Percentiles rank a stretch among this genome's conserved stretches.
Evolutionary conservation across 2,888 invertebrate genomes (phyloP).

Genomic region (Plebejus argus): DNA sequence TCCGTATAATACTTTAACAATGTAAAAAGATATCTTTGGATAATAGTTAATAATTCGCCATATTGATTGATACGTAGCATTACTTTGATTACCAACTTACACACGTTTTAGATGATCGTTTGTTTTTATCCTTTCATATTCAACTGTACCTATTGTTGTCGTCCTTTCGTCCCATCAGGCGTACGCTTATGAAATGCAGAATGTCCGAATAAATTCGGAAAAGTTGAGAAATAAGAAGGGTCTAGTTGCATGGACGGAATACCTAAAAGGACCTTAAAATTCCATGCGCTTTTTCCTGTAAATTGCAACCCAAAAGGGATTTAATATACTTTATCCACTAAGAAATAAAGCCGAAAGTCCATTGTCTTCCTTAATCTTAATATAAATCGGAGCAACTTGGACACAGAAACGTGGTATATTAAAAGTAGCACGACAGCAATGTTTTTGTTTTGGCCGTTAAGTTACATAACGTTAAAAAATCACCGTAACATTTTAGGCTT

Average conservation of each 20-base stretch:
- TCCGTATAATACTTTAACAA: too few relatives aligned
- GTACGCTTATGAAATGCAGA: slow-evolving; percentile 61
- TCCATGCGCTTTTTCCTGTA: slow-evolving; percentile 48
- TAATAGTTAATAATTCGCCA: too few relatives aligned
- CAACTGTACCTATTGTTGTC: slow-evolving; percentile 32
- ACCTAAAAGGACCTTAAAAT: slow-evolving; percentile 63
- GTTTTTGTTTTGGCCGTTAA: not conserved
- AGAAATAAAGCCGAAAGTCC: slow-evolving; percentile 34
- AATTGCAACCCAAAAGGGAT: slow-evolving; percentile 5
- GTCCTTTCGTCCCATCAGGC: slow-evolving; percentile 37
- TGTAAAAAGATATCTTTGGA: too few relatives aligned
- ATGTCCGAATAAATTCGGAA: slow-evolving; percentile 43
- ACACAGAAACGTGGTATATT: slow-evolving; percentile 6
- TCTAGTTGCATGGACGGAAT: slow-evolving; percentile 61
- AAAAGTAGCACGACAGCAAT: not conserved
- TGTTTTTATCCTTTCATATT: not conserved
- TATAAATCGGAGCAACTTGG: slow-evolving; percentile 22
- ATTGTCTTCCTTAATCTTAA: slow-evolving; percentile 2
- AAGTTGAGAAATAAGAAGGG: slow-evolving; percentile 56
- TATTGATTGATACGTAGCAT: too few relatives aligned
- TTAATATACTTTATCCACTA: slow-evolving; percentile 16
- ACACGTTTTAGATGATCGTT: not conserved
- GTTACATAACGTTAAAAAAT: not conserved
- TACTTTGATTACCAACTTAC: not conserved
- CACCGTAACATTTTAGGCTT: not conserved